phyloP scores from a whole-genome alignment of 2,797 vertebrate species.

The Microctenopoma lineatum region DNA sequence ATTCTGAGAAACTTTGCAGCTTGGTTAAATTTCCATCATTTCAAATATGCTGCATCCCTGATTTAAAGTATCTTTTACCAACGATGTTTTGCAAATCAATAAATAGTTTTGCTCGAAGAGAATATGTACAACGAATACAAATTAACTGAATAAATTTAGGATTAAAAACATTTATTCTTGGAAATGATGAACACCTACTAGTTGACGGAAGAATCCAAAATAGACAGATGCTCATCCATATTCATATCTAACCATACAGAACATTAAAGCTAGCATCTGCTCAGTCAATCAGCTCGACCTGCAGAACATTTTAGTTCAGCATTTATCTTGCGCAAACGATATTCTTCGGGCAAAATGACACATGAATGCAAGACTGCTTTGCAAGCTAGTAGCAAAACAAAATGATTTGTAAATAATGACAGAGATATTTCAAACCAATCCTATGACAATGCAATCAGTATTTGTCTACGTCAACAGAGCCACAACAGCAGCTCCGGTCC shows the following conservation, averaged over 20 bases:
- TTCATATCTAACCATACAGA: conserved; percentile 6
- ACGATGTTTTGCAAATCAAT: neutral
- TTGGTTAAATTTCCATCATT: neutral
- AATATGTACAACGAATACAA: neutral
- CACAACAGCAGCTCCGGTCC: no score
- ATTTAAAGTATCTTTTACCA: neutral
- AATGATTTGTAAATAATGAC: no score
- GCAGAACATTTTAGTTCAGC: neutral
- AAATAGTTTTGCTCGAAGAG: neutral
- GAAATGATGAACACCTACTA: conserved; percentile 5
- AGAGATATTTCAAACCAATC: no score
- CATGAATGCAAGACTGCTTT: no score
- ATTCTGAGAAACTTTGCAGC: neutral
- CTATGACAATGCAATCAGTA: no score
- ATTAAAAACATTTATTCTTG: neutral
- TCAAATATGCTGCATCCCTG: neutral
- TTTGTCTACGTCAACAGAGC: no score
- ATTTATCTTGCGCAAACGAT: conserved; percentile 9
- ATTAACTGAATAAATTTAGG: neutral
- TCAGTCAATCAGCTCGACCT: conserved; percentile 5
- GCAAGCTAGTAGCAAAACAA: no score
- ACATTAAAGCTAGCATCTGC: conserved; percentile 8
- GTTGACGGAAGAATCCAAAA: neutral
- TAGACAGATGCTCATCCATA: conserved; percentile 5
- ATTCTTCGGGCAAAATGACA: conserved; percentile 9